A percentile compares a stretch with the other conserved stretches of the same genome.
Evolutionary conservation across 2,888 invertebrate genomes (phyloP).

Genomic region (Drosophila algonquin): DNA sequence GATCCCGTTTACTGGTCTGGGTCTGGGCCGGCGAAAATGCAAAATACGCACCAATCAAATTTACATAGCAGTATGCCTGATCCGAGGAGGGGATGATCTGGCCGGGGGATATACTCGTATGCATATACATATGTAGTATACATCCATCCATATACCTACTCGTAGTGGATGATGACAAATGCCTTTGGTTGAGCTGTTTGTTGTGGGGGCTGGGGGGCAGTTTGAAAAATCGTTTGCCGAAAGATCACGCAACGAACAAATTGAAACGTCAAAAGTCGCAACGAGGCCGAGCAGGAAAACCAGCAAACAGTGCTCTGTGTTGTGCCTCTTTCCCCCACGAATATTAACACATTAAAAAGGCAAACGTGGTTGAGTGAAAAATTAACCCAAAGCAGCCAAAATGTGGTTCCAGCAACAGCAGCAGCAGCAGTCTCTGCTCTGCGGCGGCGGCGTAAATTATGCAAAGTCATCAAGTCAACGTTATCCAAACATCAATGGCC

Average conservation of each 20-base stretch:
- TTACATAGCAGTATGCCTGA: constrained; percentile 8
- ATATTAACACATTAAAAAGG: constrained; percentile 76
- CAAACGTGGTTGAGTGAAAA: constrained; percentile 71
- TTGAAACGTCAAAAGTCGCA: constrained; percentile 70
- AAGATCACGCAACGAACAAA: constrained; percentile 54
- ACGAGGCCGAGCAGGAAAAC: constrained; percentile 39
- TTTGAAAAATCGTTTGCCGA: constrained; percentile 55
- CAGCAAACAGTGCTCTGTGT: constrained; percentile 32
- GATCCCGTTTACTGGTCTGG: not conserved
- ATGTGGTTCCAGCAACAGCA: constrained; percentile 16
- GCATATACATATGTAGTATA: not conserved
- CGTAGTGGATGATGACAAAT: constrained; percentile 38
- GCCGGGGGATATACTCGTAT: not conserved
- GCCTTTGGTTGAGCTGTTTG: constrained; percentile 25
- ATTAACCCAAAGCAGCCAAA: constrained; percentile 62
- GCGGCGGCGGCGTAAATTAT: constrained; percentile 65
- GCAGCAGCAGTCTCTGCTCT: not conserved
- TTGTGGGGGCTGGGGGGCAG: too few species aligned
- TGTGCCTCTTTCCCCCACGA: constrained; percentile 42
- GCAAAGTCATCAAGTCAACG: constrained; percentile 80
- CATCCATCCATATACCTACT: not conserved
- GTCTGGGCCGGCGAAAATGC: not conserved
- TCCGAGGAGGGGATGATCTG: constrained; percentile 48
- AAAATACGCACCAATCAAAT: not conserved
- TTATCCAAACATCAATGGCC: constrained; percentile 75